Evolutionary conservation across 2,113 vertebrate species (phyloP).

Genomic region (Nothoprocta pentlandii): DNA sequence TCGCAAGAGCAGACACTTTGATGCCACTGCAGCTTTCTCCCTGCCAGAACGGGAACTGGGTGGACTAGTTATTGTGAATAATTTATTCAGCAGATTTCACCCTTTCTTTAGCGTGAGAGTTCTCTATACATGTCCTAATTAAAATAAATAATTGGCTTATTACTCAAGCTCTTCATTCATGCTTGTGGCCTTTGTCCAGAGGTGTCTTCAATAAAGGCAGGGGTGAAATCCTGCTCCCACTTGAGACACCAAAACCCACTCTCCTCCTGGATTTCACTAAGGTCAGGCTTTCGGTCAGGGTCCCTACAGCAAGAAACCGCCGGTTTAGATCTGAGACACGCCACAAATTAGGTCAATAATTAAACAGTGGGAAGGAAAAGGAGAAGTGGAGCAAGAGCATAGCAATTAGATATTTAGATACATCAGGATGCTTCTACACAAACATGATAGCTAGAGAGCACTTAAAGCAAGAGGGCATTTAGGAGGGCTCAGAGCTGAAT

Average conservation of each 20-base stretch:
- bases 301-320: conserved; percentile 8
- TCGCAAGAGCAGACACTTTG: conserved; percentile 49
- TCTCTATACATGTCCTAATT: conserved; percentile 45
- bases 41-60: conserved; percentile 7
- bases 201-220: conserved; percentile 11
- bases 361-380: not conserved
- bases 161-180: conserved; percentile 42
- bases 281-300: conserved; percentile 43
- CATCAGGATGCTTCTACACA: not conserved
- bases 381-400: fast-evolving
- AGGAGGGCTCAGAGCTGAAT: not conserved
- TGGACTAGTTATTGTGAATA: conserved; percentile 32
- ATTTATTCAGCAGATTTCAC: conserved; percentile 58
- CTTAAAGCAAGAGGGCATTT: not conserved
- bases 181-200: conserved; percentile 34
- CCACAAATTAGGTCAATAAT: not conserved
- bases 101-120: conserved; percentile 41
- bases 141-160: conserved; percentile 66
- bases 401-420: not conserved
- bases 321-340: not conserved
- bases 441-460: not conserved
- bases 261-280: conserved; percentile 15
- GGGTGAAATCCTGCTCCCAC: conserved; percentile 25
- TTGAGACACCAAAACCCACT: conserved; percentile 33
- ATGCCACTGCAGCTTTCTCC: conserved; percentile 50